Base-by-base conservation (phyloP, 2,888 invertebrate species). In the Graphium colonna region DNA sequence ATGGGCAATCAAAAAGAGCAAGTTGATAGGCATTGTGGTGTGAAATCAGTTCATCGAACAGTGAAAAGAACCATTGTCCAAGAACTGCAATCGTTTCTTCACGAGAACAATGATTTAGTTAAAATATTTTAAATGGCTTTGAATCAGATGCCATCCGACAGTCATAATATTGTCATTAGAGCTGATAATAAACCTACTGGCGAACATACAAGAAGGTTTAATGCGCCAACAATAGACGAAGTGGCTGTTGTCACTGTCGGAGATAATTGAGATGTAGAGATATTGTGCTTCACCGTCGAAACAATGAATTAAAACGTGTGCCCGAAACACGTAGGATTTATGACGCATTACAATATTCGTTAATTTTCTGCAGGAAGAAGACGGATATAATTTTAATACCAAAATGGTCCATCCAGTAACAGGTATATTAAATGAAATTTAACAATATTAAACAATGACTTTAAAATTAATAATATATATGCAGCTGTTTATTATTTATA, bases 401-500 rank as follows among this genome's bases (percentile, higher is more conserved):
- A 28, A 28, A 28, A 28, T 28, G 28, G 28, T 28, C 8, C 4
- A 28, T 28, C 28, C 28, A 28, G 8, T 8, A 43, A 18, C 21
- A 43, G 17, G 43, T 43, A 43, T n/a, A n/a, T n/a, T n/a, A n/a
- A n/a, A 10, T 43, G 26, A 13, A 10, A 51, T 21, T 28, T 7
- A 7, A 28, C 28, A 28, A 33, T 26, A 15, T 36, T 39, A 21
- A 52, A 41, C 31, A 44, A 49, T 40, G 26, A 16, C 42, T 39
- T 36, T 13, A 8, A 40, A 31, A 33, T 28, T 42, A 45, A 28
- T 7, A 41, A 46, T 45, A 44, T 50, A n/a, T 36, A 40, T 39
- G 26, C 50, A 45, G n/a, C 28, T 17, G n/a, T 40, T 40, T 52
- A 46, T 43, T 38, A 54, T 50, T 49, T 56, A 2, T 53, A 16